Base-by-base conservation (phyloP, 2,797 vertebrate species). In the Tragopan temminckii region DNA sequence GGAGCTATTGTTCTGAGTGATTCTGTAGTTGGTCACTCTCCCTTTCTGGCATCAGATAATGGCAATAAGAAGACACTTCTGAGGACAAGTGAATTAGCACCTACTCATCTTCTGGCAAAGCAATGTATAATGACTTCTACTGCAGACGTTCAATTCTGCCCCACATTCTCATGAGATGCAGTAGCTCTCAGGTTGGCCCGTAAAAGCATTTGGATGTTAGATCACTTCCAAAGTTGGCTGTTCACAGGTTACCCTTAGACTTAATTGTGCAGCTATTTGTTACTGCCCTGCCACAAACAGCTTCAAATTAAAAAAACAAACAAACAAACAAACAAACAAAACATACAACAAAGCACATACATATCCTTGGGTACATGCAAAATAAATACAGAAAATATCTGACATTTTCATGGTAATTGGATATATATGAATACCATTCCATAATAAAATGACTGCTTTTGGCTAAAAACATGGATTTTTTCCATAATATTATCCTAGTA, bases 371-470 rank as follows among this genome's bases (percentile, higher is more conserved):
- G 61, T 50, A 76, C 64, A 52, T 74, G 45, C 67, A 84, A 90
- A 95, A 84, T 68, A 93, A 92, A 89, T 88, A 74, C 20, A 86
- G 85, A 88, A 91, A 85, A 85, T 85, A 68, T 36, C 69, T 85
- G 68, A 64, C 55, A 57, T 90, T 91, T 94, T 94, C 55, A 36
- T 1, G 1, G 23, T 85, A 85, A 63, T 76, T 81, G 53, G 61
- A 84, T 2, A 4, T 61, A 79, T 53, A 62, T 50, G 70, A 82
- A 78, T 88, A 64, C 25, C 25, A 31, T 24, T 90, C 74, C 80
- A 71, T 38, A 92, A 31, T 68, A 85, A 83, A 69, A 76, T 59
- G n/a, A 38, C 75, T 81, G 45, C 36, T 75, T 36, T 43, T 93
- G 66, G 69, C 90, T 95, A 82, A 92, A 75, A 91, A 74, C 43